These are phyloP conservation scores for Montifringilla adamsi DNA, from an alignment of 2,113 vertebrate species.

Conservation along the genomic window DNA sequence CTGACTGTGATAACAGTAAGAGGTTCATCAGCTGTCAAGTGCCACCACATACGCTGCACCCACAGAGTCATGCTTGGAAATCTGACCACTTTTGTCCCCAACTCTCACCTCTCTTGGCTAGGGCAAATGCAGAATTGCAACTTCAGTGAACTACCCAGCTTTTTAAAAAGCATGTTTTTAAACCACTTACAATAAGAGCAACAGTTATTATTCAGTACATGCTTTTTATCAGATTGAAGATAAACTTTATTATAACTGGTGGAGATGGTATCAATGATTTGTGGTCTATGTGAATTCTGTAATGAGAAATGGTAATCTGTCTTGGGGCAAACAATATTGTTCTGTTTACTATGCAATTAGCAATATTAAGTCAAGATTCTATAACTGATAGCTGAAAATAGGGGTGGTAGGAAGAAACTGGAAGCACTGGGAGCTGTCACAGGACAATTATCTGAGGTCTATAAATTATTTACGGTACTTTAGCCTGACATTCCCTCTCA, in stretches of 20 bases:
- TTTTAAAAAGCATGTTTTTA: conserved; percentile 28
- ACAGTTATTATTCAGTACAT: conserved; percentile 64
- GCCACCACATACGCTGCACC: fast-evolving
- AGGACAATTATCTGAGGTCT: not conserved
- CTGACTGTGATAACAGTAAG: not conserved
- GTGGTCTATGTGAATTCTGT: conserved; percentile 32
- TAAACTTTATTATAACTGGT: conserved; percentile 33
- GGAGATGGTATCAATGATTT: conserved; percentile 53
- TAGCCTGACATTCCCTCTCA: conserved; percentile 12
- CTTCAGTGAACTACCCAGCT: conserved; percentile 12
- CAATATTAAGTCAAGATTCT: conserved; percentile 45
- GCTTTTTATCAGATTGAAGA: conserved; percentile 64
- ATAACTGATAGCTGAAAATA: conserved; percentile 9
- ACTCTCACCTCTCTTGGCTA: not conserved
- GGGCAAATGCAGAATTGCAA: not conserved
- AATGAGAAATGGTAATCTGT: conserved; percentile 59
- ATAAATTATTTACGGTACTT: conserved; percentile 30
- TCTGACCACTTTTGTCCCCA: not conserved
- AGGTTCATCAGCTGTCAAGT: not conserved
- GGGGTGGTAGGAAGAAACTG: conserved; percentile 9
- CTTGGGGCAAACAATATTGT: conserved; percentile 61
- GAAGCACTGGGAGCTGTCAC: conserved; percentile 47
- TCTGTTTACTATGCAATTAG: conserved; percentile 57
- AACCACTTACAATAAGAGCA: conserved; percentile 50
- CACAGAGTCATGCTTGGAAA: not conserved